Base-by-base conservation (phyloP, 2,113 vertebrate species). In the Myotis lucifugus region DNA sequence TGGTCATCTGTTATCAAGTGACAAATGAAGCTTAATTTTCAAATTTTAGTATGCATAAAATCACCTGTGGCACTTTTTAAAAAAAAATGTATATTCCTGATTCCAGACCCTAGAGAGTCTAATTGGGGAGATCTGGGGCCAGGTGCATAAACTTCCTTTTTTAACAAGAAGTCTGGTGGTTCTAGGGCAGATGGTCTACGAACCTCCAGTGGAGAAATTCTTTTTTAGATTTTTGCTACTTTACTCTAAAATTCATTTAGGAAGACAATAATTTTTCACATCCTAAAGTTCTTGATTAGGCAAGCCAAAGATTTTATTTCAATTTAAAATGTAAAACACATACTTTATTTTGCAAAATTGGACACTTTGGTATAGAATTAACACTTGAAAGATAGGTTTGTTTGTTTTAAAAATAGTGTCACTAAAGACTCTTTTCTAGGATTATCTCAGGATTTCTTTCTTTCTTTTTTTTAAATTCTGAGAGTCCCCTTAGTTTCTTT, bases 201-300 rank as follows among this genome's bases (percentile, higher is more conserved):
- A 95, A 56, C 67, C 21, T 59, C 37, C 59, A 48, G 42, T 61
- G 79, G 34, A 85, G 78, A 92, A 95, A 83, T 37, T 54, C 3
- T 46, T 89, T 29, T 46, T 48, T 89, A 84, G 54, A 66, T 18
- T 92, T 92, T 78, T 84, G 17, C 52, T 92, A 32, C 52, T 74
- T 74, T 89, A 79, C 42, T 78, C 8, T 85, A 95, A 89, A 70
- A 79, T 54, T 87, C 52, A 50, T 92, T 88, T 92, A 52, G 73
- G 32, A 81, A 77, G 56, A 56, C n/a, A 46, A 8, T 84, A 74
- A 23, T 66, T 67, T 85, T 85, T 85, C 11, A 86, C 25, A 81
- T 64, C 21, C 7, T 83, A 67, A 52, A 86, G 32, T 48, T 29
- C 23, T 70, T 93, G 50, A 82, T 74, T 88, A 66, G 56, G 21